Evolutionary conservation across 2,113 vertebrate genomes (phyloP), one percentile per base, ranked within the genome.

Genomic region (Mixornis gularis): DNA sequence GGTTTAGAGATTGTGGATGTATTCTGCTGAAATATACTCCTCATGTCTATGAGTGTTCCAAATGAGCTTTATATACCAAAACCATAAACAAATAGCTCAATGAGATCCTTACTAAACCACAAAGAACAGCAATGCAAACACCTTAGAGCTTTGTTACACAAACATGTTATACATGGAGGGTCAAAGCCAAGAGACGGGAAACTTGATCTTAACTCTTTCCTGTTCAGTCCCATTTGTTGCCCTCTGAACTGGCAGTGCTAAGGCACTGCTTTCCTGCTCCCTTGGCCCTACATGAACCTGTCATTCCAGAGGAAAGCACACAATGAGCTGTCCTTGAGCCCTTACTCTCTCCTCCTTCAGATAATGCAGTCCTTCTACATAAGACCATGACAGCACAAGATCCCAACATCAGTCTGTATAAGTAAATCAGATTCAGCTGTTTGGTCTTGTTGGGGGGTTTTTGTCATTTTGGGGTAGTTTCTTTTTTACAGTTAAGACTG

Each of bases 1-100:
- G 24, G 46, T 60, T 85, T 43, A 20, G 36, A 74, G 48, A 36
- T 1, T 17, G 29, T 22, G 26, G 29, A 76, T 18, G 8, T 26
- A 34, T 80, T 93, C 64, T 74, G 38, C 69, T 72, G 26, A 72
- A n/a, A 87, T 59, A 71, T 17, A 63, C 32, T 85, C 41, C 17
- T 32, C 6, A 1, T n/a, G 26, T 12, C 62, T 69, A 10, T 17
- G 44, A 73, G 40, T 34, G 16, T 27, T 76, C 62, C 38, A 74
- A 81, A 81, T 13, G 13, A 52, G 38, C 11, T 89, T 89, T 70
- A 87, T 60, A 46, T 19, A 74, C 29, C 21, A 85, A 95, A 93
- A 90, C 10, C n/a, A 62, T 76, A 92, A 93, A 80, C 58, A 87
- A 91, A 82, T 20, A 79, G 40, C 51, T 85, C 73, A 86, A 3